phyloP scores from a whole-genome alignment of 2,797 vertebrate species.

The Coccyzus lansbergi region DNA sequence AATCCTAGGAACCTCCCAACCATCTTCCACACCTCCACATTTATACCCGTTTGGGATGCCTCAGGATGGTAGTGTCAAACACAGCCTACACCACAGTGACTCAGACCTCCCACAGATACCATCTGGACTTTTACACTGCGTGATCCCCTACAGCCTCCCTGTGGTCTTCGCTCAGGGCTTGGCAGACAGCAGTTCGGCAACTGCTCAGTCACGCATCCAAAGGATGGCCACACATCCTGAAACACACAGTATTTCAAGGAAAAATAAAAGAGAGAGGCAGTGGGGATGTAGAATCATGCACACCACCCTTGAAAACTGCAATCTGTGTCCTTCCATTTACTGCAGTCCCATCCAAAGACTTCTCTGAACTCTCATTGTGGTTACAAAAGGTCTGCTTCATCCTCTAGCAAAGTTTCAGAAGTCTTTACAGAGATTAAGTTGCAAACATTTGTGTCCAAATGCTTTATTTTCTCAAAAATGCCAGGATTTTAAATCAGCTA shows the following conservation, averaged over 20 bases:
- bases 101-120: conserved; percentile 65
- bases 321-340: not conserved
- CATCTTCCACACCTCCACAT: conserved; percentile 57
- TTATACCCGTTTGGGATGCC: conserved; percentile 16
- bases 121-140: conserved; percentile 44
- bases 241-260: not conserved
- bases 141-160: not conserved
- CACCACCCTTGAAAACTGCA: not conserved
- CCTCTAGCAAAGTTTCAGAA: not conserved
- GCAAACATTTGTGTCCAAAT: not conserved
- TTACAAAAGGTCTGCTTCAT: not conserved
- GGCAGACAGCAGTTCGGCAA: not conserved
- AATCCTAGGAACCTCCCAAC: conserved; percentile 41
- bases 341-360: not conserved
- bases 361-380: not conserved
- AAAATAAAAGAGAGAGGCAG: not conserved
- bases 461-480: not conserved
- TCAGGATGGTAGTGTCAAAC: conserved; percentile 49
- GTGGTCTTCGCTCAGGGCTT: not conserved
- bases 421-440: not conserved
- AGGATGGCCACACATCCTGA: not conserved
- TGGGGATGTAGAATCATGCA: not conserved
- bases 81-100: conserved; percentile 56
- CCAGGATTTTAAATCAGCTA: not conserved
- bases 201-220: not conserved